Evolutionary conservation across 2,113 vertebrate genomes (phyloP).

Genomic region (Sphyrna mokarran): DNA sequence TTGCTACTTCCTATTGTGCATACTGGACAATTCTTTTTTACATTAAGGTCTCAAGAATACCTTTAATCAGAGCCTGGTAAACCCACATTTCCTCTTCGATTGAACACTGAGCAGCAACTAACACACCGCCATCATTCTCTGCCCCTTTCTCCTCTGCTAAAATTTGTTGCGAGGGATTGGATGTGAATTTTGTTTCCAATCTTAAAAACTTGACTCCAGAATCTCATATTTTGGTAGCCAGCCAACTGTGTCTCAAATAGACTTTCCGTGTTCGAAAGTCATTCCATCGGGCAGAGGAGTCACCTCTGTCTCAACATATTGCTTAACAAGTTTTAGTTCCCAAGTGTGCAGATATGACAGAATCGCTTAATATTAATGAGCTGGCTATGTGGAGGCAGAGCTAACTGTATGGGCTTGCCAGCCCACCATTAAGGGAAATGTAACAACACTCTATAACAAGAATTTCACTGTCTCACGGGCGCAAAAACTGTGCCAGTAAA

Average conservation of each 20-base stretch:
- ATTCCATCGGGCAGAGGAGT: background rate
- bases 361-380: slow-evolving; percentile 20
- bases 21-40: background rate
- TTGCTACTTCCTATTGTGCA: background rate
- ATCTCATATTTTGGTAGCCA: background rate
- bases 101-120: background rate
- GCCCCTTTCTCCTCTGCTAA: background rate
- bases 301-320: background rate
- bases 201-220: background rate
- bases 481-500: background rate
- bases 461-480: background rate
- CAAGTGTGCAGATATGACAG: background rate
- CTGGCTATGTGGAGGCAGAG: background rate
- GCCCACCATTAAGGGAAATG: slow-evolving; percentile 6
- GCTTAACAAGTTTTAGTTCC: background rate
- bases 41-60: background rate
- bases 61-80: background rate
- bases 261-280: background rate
- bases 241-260: background rate
- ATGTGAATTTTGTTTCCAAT: background rate
- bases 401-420: background rate
- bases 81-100: background rate
- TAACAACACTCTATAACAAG: background rate
- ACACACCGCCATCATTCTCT: background rate
- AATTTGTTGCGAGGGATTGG: background rate